Evolutionary conservation across 2,888 invertebrate species (phyloP), one percentile per base, ranked within the genome.

Genomic region (Ochropleura leucogaster): DNA sequence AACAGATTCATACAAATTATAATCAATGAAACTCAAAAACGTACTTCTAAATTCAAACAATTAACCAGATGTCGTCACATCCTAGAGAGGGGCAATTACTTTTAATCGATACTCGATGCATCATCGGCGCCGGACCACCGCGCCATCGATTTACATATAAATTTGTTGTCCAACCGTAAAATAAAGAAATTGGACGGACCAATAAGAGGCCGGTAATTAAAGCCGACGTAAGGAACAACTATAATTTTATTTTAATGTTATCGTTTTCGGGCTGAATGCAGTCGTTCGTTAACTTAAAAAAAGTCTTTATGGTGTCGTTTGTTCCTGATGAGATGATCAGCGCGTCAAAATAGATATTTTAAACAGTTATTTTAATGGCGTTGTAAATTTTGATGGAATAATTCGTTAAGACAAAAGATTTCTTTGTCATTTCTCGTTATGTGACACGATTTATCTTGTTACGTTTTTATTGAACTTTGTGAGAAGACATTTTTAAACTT

Each of bases 91-190:
- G 83, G 85, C 88, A 90, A 92, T 92, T 92, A 92, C 88, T 90
- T 92, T 90, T 91, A 92, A 93, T 92, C 91, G 92, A 89, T 87
- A 89, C 83, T 86, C 86, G 88, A 85, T 87, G 80, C 88, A 89
- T 92, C 90, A 72, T 55, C 89, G 90, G 88, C 89, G 90, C 89
- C 88, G 88, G 91, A 96, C 96, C 96, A 96, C 96, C 95, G 92
- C 90, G 93, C 92, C 87, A 88, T 88, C 92, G 92, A 96, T 96
- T 96, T 93, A 94, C 96, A 96, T 96, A 95, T 95, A 95, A 96
- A 96, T 96, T 94, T 94, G 95, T 94, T 95, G 94, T 93, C 92
- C 92, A 91, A 91, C 94, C 93, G 94, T 96, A 94, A 96, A 96
- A 96, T 96, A 95, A 96, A 96, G 95, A 95, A 95, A 96, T 96